Percentiles rank a stretch among this genome's conserved stretches.
phyloP scores from a whole-genome alignment of 1,140 invertebrate genomes.

The Pseudobourletiella spinata region DNA sequence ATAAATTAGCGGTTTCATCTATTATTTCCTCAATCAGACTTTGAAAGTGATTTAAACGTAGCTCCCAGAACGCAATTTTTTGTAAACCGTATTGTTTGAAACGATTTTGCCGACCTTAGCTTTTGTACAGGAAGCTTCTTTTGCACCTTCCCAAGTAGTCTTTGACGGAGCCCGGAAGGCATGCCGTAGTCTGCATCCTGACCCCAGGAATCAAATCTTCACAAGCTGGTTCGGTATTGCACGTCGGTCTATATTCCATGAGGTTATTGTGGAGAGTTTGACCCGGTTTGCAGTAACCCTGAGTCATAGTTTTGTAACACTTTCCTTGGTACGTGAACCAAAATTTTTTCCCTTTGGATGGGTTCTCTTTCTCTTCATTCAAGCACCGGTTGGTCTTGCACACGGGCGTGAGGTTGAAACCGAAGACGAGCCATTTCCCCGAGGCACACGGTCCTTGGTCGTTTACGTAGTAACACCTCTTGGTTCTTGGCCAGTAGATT shows the following conservation, averaged over 20 bases:
- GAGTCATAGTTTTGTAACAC: conserved; percentile 26
- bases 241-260: conserved; percentile 24
- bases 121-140: background rate
- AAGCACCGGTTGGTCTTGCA: conserved; percentile 24
- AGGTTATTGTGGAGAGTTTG: conserved; percentile 25
- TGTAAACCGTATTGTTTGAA: too few relatives aligned
- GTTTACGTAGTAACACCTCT: conserved; percentile 30
- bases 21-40: too few relatives aligned
- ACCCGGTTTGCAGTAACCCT: conserved; percentile 18
- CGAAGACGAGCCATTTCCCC: conserved; percentile 33
- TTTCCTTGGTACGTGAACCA: conserved; percentile 24
- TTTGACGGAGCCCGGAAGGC: conserved; percentile 18
- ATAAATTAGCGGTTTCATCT: too few relatives aligned
- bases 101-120: too few relatives aligned
- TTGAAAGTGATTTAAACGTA: too few relatives aligned
- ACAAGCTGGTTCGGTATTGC: conserved; percentile 10
- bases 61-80: too few relatives aligned
- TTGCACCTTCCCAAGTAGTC: conserved; percentile 15
- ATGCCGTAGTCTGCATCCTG: background rate
- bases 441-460: conserved; percentile 27
- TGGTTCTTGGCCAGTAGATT: conserved; percentile 27
- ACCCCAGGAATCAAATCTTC: background rate
- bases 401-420: conserved; percentile 23
- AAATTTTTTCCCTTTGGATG: conserved; percentile 13
- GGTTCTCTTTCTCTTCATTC: background rate